Evolutionary conservation across 2,888 invertebrate genomes (phyloP), one percentile per base, ranked within the genome.

Genomic region (Tanytarsus gracilentus): DNA sequence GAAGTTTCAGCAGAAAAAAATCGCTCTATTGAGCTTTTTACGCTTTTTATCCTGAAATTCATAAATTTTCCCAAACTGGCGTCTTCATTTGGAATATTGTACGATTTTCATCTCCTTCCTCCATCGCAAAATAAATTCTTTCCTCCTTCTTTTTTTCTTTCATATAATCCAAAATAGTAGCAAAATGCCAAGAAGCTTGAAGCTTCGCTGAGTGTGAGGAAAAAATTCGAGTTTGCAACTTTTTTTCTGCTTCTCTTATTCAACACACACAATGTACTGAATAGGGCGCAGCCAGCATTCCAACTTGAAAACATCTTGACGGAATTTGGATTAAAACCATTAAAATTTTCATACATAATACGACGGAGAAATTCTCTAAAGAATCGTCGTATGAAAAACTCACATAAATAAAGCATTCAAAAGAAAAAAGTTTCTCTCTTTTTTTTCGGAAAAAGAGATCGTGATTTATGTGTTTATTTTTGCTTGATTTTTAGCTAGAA

Each of bases 301-400:
- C 36, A 51, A 21, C 25, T 53, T 53, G 29, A 53, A 53, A 53
- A 53, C 33, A 53, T 53, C 36, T 53, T 36, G 33, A 53, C 53
- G 36, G 53, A 53, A 53, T 53, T 53, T 53, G 53, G 51, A 53
- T 36, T 53, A 53, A 53, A 53, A 18, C 53, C 53, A 53, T 53
- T 53, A 53, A 53, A 53, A 29, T 51, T 51, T 27, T 23, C 18
- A n/a, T n/a, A n/a, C n/a, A n/a, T n/a, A n/a, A n/a, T n/a, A n/a
- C n/a, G n/a, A n/a, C n/a, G n/a, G n/a, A n/a, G n/a, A n/a, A 36
- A 11, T 14, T 16, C 14, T 9, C 36, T 14, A n/a, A 36, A 36
- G 7, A 36, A 36, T 36, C 3, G n/a, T n/a, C n/a, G n/a, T n/a
- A n/a, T n/a, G 23, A 53, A 33, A 53, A 53, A 53, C 36, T 51